phyloP scores from a whole-genome alignment of 2,113 vertebrate species.

The Antechinus stuartii region DNA sequence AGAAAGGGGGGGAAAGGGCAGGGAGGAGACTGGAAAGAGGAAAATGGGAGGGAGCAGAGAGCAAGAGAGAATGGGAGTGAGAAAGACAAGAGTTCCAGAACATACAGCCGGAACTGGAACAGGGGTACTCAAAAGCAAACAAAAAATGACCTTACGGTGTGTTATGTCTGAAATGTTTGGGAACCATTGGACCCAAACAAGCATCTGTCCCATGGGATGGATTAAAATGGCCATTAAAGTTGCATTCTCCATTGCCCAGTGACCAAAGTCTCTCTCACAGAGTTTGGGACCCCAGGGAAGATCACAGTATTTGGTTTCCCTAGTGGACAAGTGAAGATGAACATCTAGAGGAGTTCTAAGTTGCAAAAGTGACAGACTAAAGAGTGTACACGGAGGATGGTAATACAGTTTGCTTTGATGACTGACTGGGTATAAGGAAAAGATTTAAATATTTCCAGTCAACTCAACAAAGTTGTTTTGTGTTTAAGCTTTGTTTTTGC shows the following conservation, averaged over 20 bases:
- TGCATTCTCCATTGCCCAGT: not conserved
- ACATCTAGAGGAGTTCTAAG: not conserved
- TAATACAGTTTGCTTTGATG: not conserved
- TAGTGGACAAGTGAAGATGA: not conserved
- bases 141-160: constrained; percentile 9
- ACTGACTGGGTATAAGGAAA: not conserved
- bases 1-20: constrained; percentile 71
- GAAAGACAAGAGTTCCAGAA: not conserved
- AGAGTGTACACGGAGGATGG: too few relatives aligned
- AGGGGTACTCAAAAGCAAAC: not conserved
- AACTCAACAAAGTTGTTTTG: not conserved
- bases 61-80: not conserved
- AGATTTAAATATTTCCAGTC: not conserved
- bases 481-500: not conserved
- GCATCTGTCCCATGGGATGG: not conserved
- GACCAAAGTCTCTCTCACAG: not conserved
- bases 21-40: not conserved
- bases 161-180: not conserved
- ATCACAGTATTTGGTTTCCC: not conserved
- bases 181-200: not conserved
- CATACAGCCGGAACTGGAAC: constrained; percentile 39
- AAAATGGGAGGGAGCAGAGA: not conserved
- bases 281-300: not conserved
- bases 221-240: not conserved
- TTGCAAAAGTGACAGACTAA: not conserved